phyloP scores from a whole-genome alignment of 2,113 vertebrate species.

The Calyptommatus sinebrachiatus region DNA sequence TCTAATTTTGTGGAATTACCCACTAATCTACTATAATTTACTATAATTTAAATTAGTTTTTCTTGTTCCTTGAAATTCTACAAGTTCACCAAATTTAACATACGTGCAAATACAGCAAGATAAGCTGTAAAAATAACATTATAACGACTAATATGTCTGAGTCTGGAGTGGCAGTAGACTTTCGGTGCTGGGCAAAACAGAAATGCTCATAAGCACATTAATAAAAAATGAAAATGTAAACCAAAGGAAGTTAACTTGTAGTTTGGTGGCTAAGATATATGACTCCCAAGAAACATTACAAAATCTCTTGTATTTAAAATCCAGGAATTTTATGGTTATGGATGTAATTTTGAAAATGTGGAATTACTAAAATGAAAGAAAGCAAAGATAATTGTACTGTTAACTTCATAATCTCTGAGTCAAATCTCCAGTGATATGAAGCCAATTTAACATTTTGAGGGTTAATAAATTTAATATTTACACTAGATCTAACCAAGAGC shows the following conservation, averaged over 20 bases:
- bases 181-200: too few species aligned
- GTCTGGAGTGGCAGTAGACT: background rate
- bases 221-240: background rate
- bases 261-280: background rate
- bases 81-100: background rate
- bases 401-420: background rate
- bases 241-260: background rate
- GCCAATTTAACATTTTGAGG: background rate
- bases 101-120: background rate
- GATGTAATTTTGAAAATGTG: background rate
- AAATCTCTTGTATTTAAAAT: background rate
- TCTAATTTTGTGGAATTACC: too few species aligned
- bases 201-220: too few species aligned
- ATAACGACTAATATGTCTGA: background rate
- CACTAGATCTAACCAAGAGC: too few species aligned
- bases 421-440: background rate
- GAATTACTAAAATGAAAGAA: background rate
- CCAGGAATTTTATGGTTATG: background rate
- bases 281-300: background rate
- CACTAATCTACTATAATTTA: too few species aligned
- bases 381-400: background rate
- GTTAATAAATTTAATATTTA: too few species aligned
- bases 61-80: background rate
- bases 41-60: background rate
- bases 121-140: background rate